Base-by-base conservation (phyloP, 2,888 invertebrate genomes). In the Chrysomela aeneicollis region DNA sequence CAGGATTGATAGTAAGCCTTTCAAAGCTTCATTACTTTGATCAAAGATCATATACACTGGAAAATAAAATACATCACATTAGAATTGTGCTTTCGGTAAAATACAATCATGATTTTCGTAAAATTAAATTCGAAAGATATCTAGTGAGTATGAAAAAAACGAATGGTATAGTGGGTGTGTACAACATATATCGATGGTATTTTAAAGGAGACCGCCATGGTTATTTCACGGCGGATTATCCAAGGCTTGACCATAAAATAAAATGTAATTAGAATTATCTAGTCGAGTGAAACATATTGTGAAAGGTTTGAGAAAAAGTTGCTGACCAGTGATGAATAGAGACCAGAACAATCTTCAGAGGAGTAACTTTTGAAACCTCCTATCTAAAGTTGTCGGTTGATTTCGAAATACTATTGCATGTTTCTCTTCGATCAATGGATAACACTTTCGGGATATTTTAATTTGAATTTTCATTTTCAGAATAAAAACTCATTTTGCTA, bases 261-360 rank as follows among this genome's bases (percentile, higher is more conserved):
- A 47, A 47, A 57, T 46, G 47, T 47, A 57, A 57, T 57, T 57
- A 57, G 57, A 17, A 30, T 22, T 30, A 42, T 57, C 57, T 46
- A 57, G 57, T 57, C 18, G 57, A 57, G 46, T 57, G 57, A 57
- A 57, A 46, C 57, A 17, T 37, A 57, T 57, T 47, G 53, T 53
- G 22, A 37, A 21, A 54, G 54, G 37, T 19, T 17, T 4, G 32
- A 30, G 26, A 57, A 57, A 47, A 57, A 47, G 26, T 15, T 5
- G 22, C 26, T 57, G 46, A 21, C 22, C 10, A 57, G 57, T 26
- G 17, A 26, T 26, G 17, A 26, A 46, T 15, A 26, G 57, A 57
- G 30, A 26, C n/a, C 22, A 9, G 4, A 3, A 26, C 26, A 26
- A 26, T 6, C 6, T 54, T 54, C 12, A 19, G 8, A 52, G 32